Evolutionary conservation across 2,888 invertebrate species (phyloP), one percentile per base, ranked within the genome.

Genomic region (Drosophila prostipennis): DNA sequence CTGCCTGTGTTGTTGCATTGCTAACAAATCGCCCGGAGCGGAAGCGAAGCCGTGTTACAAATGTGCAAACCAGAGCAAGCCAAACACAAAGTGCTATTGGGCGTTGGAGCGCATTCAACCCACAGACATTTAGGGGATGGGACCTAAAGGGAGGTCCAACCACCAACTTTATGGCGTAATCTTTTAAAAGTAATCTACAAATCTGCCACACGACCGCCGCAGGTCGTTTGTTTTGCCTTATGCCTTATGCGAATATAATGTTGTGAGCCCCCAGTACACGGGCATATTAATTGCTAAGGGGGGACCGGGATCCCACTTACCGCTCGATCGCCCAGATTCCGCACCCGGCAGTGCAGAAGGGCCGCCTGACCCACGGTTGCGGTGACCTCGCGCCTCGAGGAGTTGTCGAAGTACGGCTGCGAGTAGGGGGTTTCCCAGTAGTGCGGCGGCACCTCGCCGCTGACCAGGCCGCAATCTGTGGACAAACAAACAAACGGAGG

Each of bases 401-500:
- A 95, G 93, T 97, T 97, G 93, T 97, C 97, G 93, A 97, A 97
- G 93, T 96, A 97, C 55, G 97, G 97, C 92, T 96, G 96, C 77
- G 96, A 96, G 90, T 96, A 95, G 61, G 96, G 95, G 37, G 92
- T 92, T 71, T 92, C 92, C 92, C 92, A 92, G 73, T 91, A 92
- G 74, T 92, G 92, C 45, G 91, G 91, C 72, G 91, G 90, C 77
- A 91, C 91, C 81, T 92, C 91, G 67, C 91, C 91, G 79, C 90
- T 88, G 84, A 91, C 90, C 74, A 90, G 76, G 82, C 90, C 89
- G 72, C 90, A 91, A 79, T 90, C 92, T 92, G 79, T 19, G 80
- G 77, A 63, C 60, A 61, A 61, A 60, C 23, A 46, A 78, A 63
- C 61, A 61, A 48, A 61, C 32, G 40, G 23, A 23, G 32, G 26